Evolutionary conservation across 2,113 vertebrate genomes (phyloP), one percentile per base, ranked within the genome.

Genomic region (Hippocampus zosterae): DNA sequence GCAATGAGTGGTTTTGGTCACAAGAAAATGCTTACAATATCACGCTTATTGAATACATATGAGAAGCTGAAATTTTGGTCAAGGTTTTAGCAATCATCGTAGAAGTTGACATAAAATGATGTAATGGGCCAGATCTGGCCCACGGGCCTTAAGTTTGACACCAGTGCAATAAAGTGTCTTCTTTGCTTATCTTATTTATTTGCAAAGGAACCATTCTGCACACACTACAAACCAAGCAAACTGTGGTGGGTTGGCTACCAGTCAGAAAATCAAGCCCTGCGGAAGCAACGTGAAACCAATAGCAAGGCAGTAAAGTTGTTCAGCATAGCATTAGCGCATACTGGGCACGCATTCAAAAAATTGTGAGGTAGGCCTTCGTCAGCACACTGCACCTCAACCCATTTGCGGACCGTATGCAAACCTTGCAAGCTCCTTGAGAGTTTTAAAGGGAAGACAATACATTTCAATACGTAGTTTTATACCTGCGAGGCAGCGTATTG

Each of bases 311-410:
- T 80, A 75, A 71, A 81, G 59, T 52, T 68, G 65, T 50, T 81
- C 73, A 80, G 69, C 44, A 25, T 29, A 65, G 44, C 67, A 42
- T 62, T 46, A 1, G 48, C 48, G 48, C 69, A 77, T 41, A 73
- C 65, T 62, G 60, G 15, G 23, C 69, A 44, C 72, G 57, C 74
- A 66, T 65, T 8, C 53, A 50, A 57, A 70, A 53, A 40, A 77
- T 65, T 69, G 0, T 8, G 25, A 59, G 33, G 33, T 53, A 60
- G 8, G 50, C 68, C 72, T 82, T 79, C 87, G 81, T 88, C 85
- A 85, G 83, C 80, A 67, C 59, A 63, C 50, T 67, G 55, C 78
- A 82, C 80, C 69, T 87, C 74, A 83, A 80, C 84, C 74, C 77
- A 81, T 84, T 83, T 85, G 77, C 80, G 79, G 75, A 78, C 64